Evolutionary conservation across 2,888 invertebrate genomes (phyloP).

Genomic region (Drosophila atroscutellata): DNA sequence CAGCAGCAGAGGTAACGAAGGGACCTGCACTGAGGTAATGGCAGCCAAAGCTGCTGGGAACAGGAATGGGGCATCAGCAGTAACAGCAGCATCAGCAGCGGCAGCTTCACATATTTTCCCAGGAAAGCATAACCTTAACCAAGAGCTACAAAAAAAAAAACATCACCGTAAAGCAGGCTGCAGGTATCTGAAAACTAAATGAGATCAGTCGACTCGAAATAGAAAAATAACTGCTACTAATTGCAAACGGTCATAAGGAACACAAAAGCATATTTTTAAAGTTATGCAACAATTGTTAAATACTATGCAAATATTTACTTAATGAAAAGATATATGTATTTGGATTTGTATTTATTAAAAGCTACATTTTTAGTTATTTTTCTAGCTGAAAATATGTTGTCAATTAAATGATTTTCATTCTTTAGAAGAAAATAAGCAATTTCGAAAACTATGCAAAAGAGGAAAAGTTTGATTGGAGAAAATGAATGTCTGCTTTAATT

Average conservation of each 20-base stretch:
- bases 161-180: conserved; percentile 6
- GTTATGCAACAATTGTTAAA: conserved; percentile 1
- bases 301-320: background rate
- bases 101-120: conserved; percentile 29
- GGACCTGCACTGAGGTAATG: conserved; percentile 16
- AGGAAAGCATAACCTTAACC: conserved; percentile 30
- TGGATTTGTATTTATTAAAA: background rate
- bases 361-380: background rate
- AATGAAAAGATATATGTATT: background rate
- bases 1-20: conserved; percentile 11
- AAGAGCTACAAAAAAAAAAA: conserved; percentile 2
- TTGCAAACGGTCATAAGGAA: background rate
- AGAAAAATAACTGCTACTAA: conserved; percentile 1
- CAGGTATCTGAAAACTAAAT: conserved; percentile 20
- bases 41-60: conserved; percentile 52
- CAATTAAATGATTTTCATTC: background rate
- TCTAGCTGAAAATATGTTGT: background rate
- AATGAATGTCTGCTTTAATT: background rate
- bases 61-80: conserved; percentile 27
- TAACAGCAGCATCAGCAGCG: conserved; percentile 5
- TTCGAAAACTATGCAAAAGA: no score
- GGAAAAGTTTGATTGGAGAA: background rate
- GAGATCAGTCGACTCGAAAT: conserved; percentile 18
- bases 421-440: background rate
- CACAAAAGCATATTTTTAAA: background rate